Evolutionary conservation across 53 echinoderm and acorn worm species (phyloP).

Genomic region (Glandiceps talaboti): DNA sequence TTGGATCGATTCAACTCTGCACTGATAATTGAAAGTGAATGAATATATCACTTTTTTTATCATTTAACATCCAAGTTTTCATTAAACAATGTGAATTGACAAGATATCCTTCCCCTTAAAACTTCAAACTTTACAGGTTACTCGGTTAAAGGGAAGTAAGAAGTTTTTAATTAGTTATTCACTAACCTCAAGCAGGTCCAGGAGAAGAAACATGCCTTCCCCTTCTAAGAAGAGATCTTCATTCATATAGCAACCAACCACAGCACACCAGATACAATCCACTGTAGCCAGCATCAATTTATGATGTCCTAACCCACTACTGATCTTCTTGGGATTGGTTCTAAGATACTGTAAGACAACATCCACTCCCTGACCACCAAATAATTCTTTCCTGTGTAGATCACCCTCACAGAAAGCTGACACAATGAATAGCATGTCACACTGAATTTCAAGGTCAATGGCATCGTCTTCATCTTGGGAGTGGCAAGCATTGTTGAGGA

Average conservation of each 20-base stretch:
- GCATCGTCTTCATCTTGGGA: conserved; percentile 74
- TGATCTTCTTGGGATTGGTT: conserved; percentile 66
- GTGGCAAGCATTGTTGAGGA: conserved; percentile 69
- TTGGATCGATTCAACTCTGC: no score
- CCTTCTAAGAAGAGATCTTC: conserved; percentile 87
- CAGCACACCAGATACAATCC: conserved; percentile 80
- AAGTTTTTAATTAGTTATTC: no score
- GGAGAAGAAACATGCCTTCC: conserved; percentile 57
- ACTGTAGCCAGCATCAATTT: conserved; percentile 78
- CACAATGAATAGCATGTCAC: conserved; percentile 87
- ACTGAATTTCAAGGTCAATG: conserved; percentile 96
- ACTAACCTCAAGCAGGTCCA: conserved; percentile 84
- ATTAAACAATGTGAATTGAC: no score
- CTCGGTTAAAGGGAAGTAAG: no score
- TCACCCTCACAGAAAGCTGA: conserved; percentile 77
- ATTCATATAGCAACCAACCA: conserved; percentile 66
- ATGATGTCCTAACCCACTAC: conserved; percentile 76
- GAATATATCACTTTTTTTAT: no score
- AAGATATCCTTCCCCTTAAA: no score
- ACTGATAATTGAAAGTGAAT: no score
- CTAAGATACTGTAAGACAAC: conserved; percentile 66
- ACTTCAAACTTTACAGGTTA: no score
- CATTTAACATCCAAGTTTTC: no score
- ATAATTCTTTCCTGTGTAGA: conserved; percentile 78
- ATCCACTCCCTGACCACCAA: conserved; percentile 76